Evolutionary conservation across 2,888 invertebrate species (phyloP).

Genomic region (Nasonovia ribisnigri): DNA sequence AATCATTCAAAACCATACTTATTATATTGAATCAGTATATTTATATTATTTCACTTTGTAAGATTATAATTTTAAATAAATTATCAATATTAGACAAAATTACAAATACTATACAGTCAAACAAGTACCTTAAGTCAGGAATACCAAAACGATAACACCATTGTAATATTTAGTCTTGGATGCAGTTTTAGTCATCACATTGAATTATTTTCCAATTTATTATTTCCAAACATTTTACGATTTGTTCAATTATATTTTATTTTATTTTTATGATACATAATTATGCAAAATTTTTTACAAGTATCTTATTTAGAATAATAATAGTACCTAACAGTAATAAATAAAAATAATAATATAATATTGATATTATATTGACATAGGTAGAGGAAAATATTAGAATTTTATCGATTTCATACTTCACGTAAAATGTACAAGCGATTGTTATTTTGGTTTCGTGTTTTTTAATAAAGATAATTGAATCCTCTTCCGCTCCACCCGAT

Average conservation of each 20-base stretch:
- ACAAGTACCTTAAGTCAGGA: not conserved
- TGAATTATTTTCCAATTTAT: too few species aligned
- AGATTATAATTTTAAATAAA: not conserved
- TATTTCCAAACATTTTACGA: not conserved
- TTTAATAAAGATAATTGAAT: slow-evolving; percentile 62
- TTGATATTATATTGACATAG: not conserved
- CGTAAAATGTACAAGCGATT: slow-evolving; percentile 24
- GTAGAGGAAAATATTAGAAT: not conserved
- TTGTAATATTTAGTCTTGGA: not conserved
- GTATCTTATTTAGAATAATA: too few species aligned
- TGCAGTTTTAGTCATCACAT: not conserved
- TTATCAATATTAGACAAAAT: not conserved
- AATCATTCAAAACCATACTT: not conserved
- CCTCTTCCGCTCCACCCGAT: slow-evolving; percentile 26
- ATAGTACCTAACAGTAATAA: too few species aligned
- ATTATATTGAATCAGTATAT: not conserved
- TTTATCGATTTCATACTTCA: slow-evolving; percentile 29
- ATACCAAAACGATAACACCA: not conserved
- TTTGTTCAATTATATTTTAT: not conserved
- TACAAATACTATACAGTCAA: not conserved
- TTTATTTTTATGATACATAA: too few species aligned
- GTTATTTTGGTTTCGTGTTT: slow-evolving; percentile 44
- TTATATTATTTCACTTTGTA: not conserved
- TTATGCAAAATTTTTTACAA: too few species aligned
- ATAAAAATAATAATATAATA: too few species aligned